Evolutionary conservation across 2,888 invertebrate genomes (phyloP).

Genomic region (Rhogogaster chlorosoma): DNA sequence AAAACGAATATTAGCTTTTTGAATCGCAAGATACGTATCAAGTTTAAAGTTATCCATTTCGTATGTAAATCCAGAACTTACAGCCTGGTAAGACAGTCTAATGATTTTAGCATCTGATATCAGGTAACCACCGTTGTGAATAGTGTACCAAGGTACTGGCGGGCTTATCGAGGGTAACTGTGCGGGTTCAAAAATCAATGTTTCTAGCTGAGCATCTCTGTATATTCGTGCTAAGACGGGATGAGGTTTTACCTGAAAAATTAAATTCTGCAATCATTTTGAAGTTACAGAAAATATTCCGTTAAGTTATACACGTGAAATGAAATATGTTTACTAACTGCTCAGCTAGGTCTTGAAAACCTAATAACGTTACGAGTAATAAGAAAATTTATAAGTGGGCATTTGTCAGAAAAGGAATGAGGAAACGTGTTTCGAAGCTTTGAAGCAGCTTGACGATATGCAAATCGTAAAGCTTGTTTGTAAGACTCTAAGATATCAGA

Average conservation of each 20-base stretch:
- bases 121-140: slow-evolving; percentile 87
- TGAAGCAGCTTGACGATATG: not conserved
- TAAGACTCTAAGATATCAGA: not conserved
- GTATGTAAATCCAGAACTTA: slow-evolving; percentile 54
- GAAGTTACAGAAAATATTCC: not conserved
- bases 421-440: not conserved
- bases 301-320: not conserved
- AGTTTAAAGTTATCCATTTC: slow-evolving; percentile 17
- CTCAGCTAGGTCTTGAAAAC: not conserved
- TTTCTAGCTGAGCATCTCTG: slow-evolving; percentile 84
- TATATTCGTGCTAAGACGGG: slow-evolving; percentile 86
- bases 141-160: slow-evolving; percentile 90
- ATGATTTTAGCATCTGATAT: slow-evolving; percentile 84
- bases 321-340: not conserved
- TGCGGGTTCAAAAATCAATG: slow-evolving; percentile 86
- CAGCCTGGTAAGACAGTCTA: slow-evolving; percentile 76
- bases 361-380: not conserved
- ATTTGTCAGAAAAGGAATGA: not conserved
- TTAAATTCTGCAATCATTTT: not conserved
- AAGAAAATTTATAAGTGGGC: not conserved
- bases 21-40: not conserved
- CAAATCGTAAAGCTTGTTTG: not conserved
- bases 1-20: slow-evolving; percentile 77
- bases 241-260: slow-evolving; percentile 86
- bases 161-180: slow-evolving; percentile 90